Percentiles rank a stretch among this genome's conserved stretches.
Evolutionary conservation across 1,140 invertebrate species (phyloP).

Genomic region (Cydia fagiglandana): DNA sequence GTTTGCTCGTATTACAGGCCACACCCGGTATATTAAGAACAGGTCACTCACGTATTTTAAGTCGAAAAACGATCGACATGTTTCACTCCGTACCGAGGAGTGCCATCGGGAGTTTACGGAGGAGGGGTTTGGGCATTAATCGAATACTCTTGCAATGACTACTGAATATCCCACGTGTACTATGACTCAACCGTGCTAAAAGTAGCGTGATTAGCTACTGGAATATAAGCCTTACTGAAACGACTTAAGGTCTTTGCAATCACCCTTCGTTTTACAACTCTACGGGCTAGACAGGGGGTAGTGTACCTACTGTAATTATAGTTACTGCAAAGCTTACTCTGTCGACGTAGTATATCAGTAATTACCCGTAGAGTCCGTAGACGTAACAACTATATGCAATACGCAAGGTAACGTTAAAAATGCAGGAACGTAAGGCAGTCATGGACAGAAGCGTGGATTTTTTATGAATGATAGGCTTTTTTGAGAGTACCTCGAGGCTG

Average conservation of each 20-base stretch:
- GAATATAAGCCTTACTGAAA: not conserved
- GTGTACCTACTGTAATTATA: constrained; percentile 20
- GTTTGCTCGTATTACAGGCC: too few relatives aligned
- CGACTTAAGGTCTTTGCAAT: not conserved
- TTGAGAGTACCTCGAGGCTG: not conserved
- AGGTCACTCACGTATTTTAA: too few relatives aligned
- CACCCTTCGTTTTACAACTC: not conserved
- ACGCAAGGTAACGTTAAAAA: not conserved
- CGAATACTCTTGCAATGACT: not conserved
- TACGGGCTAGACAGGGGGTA: constrained; percentile 10
- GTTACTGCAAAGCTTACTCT: constrained; percentile 12
- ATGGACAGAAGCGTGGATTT: not conserved
- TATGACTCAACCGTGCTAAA: not conserved
- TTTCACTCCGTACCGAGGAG: too few relatives aligned
- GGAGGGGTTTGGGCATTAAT: too few relatives aligned
- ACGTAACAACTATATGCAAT: not conserved
- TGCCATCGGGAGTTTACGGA: too few relatives aligned
- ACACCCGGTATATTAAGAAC: too few relatives aligned
- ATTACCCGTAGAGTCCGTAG: not conserved
- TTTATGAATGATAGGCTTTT: not conserved
- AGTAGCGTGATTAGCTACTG: not conserved
- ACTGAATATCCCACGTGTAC: not conserved
- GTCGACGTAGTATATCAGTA: constrained; percentile 7
- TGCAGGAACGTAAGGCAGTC: not conserved
- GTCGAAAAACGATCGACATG: too few relatives aligned